Evolutionary conservation across 1,140 invertebrate species (phyloP).

Genomic region (Drosophila azteca): DNA sequence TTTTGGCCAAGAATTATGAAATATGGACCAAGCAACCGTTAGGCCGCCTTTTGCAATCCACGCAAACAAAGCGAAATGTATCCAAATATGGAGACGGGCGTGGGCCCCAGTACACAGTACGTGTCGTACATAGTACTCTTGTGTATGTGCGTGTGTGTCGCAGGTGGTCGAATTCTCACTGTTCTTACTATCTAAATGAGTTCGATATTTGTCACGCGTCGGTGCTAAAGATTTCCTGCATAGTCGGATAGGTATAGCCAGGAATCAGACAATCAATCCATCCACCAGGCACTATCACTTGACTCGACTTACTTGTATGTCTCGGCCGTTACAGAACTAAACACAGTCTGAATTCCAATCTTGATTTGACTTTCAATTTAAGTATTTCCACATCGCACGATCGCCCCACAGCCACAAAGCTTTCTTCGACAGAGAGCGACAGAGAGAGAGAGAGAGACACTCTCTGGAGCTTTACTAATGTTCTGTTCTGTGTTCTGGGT

Average conservation of each 20-base stretch:
- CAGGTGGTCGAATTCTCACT: constrained; percentile 38
- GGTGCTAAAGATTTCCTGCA: constrained; percentile 9
- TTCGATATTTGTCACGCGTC: constrained; percentile 28
- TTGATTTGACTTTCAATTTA: constrained; percentile 69
- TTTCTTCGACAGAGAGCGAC: constrained; percentile 10
- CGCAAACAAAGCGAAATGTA: constrained; percentile 19
- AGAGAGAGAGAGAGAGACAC: not conserved
- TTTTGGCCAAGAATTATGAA: constrained; percentile 5
- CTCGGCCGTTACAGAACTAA: constrained; percentile 63
- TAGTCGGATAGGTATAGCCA: constrained; percentile 21
- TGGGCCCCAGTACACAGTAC: constrained; percentile 43
- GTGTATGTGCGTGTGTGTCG: too few species aligned
- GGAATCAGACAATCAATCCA: too few species aligned
- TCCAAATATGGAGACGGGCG: constrained; percentile 32
- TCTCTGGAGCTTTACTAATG: constrained; percentile 21
- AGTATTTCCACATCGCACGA: constrained; percentile 67
- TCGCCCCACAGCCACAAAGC: constrained; percentile 43
- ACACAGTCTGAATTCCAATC: constrained; percentile 70
- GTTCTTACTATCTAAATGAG: constrained; percentile 24
- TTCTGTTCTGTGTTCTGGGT: too few species aligned
- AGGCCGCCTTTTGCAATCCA: constrained; percentile 15
- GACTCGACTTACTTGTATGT: constrained; percentile 58
- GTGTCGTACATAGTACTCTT: constrained; percentile 38
- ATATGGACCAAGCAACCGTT: constrained; percentile 31
- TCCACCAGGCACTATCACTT: not conserved